Percentiles rank a stretch among this genome's conserved stretches.
phyloP scores from a whole-genome alignment of 1,140 invertebrate species.

The Panonychus citri region DNA sequence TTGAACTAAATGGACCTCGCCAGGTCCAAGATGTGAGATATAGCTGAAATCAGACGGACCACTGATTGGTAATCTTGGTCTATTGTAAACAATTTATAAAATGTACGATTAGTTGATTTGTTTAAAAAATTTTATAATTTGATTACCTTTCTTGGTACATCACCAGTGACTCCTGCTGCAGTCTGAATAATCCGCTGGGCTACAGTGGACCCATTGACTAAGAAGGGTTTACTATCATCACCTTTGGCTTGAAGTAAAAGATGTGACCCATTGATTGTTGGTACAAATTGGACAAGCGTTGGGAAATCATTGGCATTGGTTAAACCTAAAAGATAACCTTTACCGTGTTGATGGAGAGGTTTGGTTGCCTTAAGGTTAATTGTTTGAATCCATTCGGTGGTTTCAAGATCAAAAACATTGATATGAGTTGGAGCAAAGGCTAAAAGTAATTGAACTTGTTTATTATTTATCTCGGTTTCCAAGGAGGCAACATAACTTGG shows the following conservation, averaged over 20 bases:
- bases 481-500: constrained; percentile 28
- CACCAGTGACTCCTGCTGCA: not conserved
- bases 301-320: constrained; percentile 38
- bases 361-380: constrained; percentile 53
- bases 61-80: constrained; percentile 68
- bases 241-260: not conserved
- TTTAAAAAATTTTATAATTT: constrained; percentile 9
- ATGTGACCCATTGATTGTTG: not conserved
- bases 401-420: constrained; percentile 77
- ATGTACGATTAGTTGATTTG: not conserved
- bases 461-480: not conserved
- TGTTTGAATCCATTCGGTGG: constrained; percentile 90
- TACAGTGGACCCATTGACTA: not conserved
- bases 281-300: constrained; percentile 41
- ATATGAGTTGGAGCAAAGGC: constrained; percentile 43
- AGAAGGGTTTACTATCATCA: constrained; percentile 2
- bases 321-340: constrained; percentile 18
- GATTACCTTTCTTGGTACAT: constrained; percentile 6
- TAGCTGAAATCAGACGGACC: constrained; percentile 96
- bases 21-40: constrained; percentile 93
- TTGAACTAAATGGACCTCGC: constrained; percentile 36
- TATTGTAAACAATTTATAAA: constrained; percentile 41
- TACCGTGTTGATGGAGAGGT: constrained; percentile 11
- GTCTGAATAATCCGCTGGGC: constrained; percentile 1
- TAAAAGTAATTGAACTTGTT: constrained; percentile 4